Conservation (phyloP, 2,888 invertebrate genomes). For the Drosophila borealis region DNA sequence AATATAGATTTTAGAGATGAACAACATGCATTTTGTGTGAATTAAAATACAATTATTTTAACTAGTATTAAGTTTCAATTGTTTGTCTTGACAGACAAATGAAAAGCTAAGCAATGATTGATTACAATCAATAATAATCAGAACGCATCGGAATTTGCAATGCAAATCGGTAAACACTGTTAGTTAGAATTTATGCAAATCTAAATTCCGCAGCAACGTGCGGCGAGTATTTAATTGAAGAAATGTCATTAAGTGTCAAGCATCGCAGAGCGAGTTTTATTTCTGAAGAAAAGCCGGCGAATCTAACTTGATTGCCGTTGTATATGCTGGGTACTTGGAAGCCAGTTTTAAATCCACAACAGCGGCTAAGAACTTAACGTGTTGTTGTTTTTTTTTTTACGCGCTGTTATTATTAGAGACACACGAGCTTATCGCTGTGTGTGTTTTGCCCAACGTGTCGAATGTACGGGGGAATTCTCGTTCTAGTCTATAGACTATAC, state of each 20-base stretch:
- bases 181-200: conserved; percentile 42
- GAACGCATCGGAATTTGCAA: conserved; percentile 21
- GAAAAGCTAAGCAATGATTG: conserved; percentile 7
- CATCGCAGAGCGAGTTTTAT: conserved; percentile 33
- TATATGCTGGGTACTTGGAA: conserved; percentile 20
- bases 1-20: too few species aligned
- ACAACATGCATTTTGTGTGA: too few species aligned
- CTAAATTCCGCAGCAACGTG: conserved; percentile 43
- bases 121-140: conserved; percentile 9
- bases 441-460: conserved; percentile 30
- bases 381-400: neutral
- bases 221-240: conserved; percentile 29
- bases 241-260: conserved; percentile 16
- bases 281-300: conserved; percentile 44
- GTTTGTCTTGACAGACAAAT: neutral
- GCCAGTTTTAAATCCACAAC: conserved; percentile 35
- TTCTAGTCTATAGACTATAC: conserved; percentile 9
- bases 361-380: neutral
- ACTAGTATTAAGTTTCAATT: neutral
- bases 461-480: conserved; percentile 38
- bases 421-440: conserved; percentile 36
- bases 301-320: conserved; percentile 30
- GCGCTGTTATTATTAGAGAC: conserved; percentile 37
- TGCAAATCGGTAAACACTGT: conserved; percentile 33
- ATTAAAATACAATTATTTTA: neutral